Percentiles rank a stretch among this genome's conserved stretches.
phyloP scores from a whole-genome alignment of 2,888 invertebrate species.

The Andrena praecox region DNA sequence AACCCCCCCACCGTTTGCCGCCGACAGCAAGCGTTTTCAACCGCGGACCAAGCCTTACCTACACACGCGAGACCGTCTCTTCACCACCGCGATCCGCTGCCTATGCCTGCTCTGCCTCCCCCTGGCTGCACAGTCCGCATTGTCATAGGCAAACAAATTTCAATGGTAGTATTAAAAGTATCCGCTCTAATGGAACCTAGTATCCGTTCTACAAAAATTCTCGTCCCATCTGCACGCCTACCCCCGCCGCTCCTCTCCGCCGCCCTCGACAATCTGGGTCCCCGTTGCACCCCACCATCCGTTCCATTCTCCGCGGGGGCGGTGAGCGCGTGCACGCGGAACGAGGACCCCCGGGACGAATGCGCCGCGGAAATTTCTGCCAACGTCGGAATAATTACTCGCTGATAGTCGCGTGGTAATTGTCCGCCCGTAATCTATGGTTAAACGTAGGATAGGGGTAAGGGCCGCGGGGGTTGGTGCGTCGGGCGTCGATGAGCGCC shows the following conservation, averaged over 20 bases:
- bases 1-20: neutral
- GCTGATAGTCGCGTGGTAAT: constrained; percentile 63
- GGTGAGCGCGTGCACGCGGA: neutral
- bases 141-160: constrained; percentile 84
- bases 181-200: constrained; percentile 82
- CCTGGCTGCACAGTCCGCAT: constrained; percentile 79
- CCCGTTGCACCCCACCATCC: neutral
- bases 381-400: constrained; percentile 67
- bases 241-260: neutral
- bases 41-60: constrained; percentile 58
- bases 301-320: constrained; percentile 14
- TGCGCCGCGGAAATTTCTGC: constrained; percentile 62
- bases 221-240: constrained; percentile 51
- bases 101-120: constrained; percentile 49
- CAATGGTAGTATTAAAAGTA: constrained; percentile 84
- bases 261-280: constrained; percentile 10
- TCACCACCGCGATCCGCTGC: constrained; percentile 53
- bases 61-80: constrained; percentile 48
- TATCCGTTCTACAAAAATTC: constrained; percentile 74
- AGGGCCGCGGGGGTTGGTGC: neutral
- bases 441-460: constrained; percentile 25
- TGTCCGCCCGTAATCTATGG: constrained; percentile 58
- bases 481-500: constrained; percentile 24
- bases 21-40: constrained; percentile 57
- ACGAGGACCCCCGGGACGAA: constrained; percentile 26